A percentile compares a stretch with the other conserved stretches of the same genome.
These are phyloP conservation scores for Cheumatopsyche charites DNA, from an alignment of 1,140 invertebrate genomes.

Conservation along the genomic window DNA sequence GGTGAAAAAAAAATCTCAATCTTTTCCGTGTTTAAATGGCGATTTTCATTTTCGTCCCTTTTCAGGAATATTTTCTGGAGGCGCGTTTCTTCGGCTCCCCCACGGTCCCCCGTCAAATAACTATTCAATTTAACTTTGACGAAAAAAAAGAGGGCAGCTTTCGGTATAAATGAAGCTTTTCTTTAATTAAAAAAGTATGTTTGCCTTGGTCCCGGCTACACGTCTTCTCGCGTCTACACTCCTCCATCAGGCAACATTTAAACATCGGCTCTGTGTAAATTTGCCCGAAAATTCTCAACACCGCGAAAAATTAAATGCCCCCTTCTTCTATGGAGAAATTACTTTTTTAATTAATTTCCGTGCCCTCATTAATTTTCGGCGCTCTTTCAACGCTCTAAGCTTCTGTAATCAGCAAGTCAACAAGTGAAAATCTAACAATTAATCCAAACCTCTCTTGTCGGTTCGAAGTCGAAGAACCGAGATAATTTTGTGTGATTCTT, in stretches of 20 bases:
- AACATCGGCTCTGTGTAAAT: constrained; percentile 1
- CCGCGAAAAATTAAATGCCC: constrained; percentile 26
- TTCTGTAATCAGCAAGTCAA: constrained; percentile 21
- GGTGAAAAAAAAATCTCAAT: neutral
- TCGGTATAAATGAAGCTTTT: constrained; percentile 20
- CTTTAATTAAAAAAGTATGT: constrained; percentile 27
- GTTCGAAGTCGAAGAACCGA: neutral
- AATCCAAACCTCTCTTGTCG: constrained; percentile 16
- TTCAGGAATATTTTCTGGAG: neutral
- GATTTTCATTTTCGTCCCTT: neutral
- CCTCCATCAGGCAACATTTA: neutral
- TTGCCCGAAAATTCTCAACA: constrained; percentile 14
- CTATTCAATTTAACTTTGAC: constrained; percentile 27
- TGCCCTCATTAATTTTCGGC: constrained; percentile 23
- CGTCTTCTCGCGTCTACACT: neutral
- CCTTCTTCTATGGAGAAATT: constrained; percentile 11
- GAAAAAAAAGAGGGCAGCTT: constrained; percentile 20
- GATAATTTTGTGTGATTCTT: constrained; percentile 13
- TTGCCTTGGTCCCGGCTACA: constrained; percentile 17
- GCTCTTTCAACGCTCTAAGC: constrained; percentile 16
- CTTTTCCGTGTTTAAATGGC: constrained; percentile 4
- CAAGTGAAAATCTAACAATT: constrained; percentile 28
- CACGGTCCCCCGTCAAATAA: constrained; percentile 9
- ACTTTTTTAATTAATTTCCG: constrained; percentile 27
- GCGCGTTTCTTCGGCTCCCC: neutral